Evolutionary conservation across 2,113 vertebrate genomes (phyloP).

Genomic region (Salminus brasiliensis): DNA sequence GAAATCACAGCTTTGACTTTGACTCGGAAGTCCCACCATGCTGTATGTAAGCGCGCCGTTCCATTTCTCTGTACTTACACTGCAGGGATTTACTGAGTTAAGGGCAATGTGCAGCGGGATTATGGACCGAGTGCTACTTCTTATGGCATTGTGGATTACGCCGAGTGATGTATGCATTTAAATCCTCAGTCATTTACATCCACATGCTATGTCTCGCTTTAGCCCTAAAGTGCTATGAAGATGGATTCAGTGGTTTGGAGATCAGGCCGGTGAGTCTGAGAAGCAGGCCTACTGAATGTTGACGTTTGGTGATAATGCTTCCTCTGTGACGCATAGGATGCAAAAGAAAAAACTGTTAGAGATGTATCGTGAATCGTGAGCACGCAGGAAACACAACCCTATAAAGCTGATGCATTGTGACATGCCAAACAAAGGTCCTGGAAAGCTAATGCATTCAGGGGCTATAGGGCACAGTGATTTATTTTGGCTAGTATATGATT

Average conservation of each 20-base stretch:
- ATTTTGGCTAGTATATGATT: background rate
- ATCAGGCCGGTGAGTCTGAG: background rate
- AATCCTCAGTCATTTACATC: constrained; percentile 14
- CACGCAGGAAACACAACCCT: background rate
- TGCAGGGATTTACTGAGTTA: constrained; percentile 4
- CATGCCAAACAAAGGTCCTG: background rate
- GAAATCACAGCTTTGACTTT: background rate
- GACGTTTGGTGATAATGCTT: background rate
- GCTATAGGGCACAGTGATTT: background rate
- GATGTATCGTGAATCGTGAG: background rate
- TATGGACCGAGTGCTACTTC: background rate
- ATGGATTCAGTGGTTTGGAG: background rate
- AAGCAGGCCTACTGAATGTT: background rate
- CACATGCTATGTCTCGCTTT: background rate
- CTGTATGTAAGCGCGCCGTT: background rate
- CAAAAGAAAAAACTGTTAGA: too few relatives aligned
- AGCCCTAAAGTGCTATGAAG: background rate
- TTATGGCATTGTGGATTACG: constrained; percentile 7
- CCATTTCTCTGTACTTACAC: background rate
- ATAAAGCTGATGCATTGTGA: constrained; percentile 1
- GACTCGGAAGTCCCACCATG: background rate
- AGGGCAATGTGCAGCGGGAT: constrained; percentile 1
- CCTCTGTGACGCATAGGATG: background rate
- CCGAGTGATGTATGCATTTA: constrained; percentile 5
- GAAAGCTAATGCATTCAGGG: background rate